Percentiles rank a stretch among this genome's conserved stretches.
Evolutionary conservation across 2,113 vertebrate species (phyloP).

Genomic region (Sigmodon hispidus): DNA sequence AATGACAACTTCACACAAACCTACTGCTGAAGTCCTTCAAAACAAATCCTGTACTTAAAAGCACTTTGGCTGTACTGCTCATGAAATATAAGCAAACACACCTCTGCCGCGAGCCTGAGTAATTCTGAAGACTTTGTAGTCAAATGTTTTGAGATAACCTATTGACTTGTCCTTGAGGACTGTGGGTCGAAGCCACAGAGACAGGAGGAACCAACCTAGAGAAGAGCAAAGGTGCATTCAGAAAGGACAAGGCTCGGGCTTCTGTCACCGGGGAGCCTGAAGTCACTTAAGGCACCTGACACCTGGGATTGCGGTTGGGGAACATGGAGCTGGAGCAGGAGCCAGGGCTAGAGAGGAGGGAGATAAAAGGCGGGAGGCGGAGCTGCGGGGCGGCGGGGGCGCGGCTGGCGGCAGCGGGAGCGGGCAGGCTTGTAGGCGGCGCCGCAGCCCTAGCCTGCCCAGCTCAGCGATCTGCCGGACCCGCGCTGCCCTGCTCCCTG

Average conservation of each 20-base stretch:
- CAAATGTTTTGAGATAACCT: background rate
- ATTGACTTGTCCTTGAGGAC: background rate
- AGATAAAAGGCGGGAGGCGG: constrained; percentile 59
- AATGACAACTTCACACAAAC: background rate
- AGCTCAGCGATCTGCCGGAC: background rate
- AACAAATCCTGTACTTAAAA: fast-evolving
- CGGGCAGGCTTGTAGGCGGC: background rate
- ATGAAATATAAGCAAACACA: background rate
- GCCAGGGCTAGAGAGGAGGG: background rate
- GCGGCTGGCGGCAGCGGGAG: background rate
- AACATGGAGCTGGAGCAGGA: background rate
- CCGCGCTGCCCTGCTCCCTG: background rate
- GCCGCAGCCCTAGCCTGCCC: background rate
- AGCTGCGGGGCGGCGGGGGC: constrained; percentile 28
- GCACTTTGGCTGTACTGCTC: background rate
- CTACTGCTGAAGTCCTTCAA: background rate
- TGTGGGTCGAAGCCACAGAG: background rate
- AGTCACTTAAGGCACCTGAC: background rate
- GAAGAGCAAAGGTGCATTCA: background rate
- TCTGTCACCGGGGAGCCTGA: background rate
- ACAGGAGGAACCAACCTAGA: background rate
- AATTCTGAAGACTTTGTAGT: background rate
- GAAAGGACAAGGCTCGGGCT: background rate
- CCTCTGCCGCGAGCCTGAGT: background rate
- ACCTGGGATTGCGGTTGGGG: fast-evolving